These are phyloP conservation scores for Cynaeus angustus DNA, from an alignment of 2,888 invertebrate species.

Conservation along the genomic window DNA sequence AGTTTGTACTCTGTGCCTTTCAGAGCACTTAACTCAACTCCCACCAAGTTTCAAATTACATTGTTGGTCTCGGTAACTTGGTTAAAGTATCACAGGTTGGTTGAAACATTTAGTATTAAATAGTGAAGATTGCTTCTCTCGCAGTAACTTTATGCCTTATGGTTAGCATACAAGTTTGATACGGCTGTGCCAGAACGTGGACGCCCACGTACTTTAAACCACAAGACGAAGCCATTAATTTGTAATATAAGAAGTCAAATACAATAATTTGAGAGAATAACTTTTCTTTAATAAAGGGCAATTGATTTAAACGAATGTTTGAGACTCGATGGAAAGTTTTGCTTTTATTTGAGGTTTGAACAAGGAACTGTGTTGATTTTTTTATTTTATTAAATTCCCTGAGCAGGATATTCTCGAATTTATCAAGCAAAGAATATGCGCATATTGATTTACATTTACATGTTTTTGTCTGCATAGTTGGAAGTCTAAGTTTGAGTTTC, in stretches of 20 bases:
- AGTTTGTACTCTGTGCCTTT: conserved; percentile 18
- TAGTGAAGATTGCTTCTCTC: conserved; percentile 19
- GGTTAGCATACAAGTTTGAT: conserved; percentile 23
- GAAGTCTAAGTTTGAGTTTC: too few species aligned
- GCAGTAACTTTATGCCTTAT: conserved; percentile 19
- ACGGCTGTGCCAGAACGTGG: not conserved
- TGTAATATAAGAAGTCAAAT: conserved; percentile 9
- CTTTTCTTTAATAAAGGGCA: not conserved
- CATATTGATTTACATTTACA: too few species aligned
- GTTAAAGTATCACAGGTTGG: conserved; percentile 24
- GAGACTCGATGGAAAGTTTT: not conserved
- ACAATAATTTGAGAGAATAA: not conserved
- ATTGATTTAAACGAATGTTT: not conserved
- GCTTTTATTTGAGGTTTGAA: too few species aligned
- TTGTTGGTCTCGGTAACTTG: conserved; percentile 17
- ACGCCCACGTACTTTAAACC: not conserved
- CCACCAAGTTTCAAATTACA: conserved; percentile 30
- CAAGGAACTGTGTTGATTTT: too few species aligned
- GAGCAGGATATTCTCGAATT: too few species aligned
- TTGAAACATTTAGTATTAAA: conserved; percentile 24
- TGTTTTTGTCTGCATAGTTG: too few species aligned
- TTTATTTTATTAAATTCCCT: too few species aligned
- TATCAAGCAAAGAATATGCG: too few species aligned
- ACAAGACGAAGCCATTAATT: conserved; percentile 15
- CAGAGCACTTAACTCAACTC: conserved; percentile 29